Evolutionary conservation across 2,113 vertebrate species (phyloP), one percentile per base, ranked within the genome.

Genomic region (Mesocricetus auratus): DNA sequence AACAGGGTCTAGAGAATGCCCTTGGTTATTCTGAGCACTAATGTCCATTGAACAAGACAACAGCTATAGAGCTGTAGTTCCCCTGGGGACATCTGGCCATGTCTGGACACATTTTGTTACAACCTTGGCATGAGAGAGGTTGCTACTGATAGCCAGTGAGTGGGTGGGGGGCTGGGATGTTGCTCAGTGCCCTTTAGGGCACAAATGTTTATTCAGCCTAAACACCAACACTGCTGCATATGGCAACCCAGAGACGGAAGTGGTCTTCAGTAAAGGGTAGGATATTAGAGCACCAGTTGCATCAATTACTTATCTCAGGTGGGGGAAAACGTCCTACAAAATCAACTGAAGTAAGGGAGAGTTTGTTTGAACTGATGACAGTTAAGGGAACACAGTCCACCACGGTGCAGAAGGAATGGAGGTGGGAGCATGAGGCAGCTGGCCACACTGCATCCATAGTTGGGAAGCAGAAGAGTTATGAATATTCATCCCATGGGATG

Each of bases 91-190:
- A 29, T 42, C 26, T 24, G 42, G 42, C 71, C 24, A 15, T 12
- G 8, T 88, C 77, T 71, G 10, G 15, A 45, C 31, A n/a, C 39
- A 26, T 31, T 71, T 79, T 64, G 60, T 71, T 58, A 78, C 24
- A 75, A 50, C 42, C 11, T 75, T 2, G 2, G 13, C 15, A 2
- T 1, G 1, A 8, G 33, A 6, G 4, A 31, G 36, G 42, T n/a
- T 86, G 33, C 50, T 71, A 7, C 42, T 73, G 50, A 56, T 3
- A n/a, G 50, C 16, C 87, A 89, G 13, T n/a, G 10, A 47, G 53
- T 7, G 39, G 73, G 9, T 26, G 11, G 5, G 26, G 13, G 58
- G 56, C 62, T 56, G 26, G 19, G 58, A 7, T 85, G 7, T 26
- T 53, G 16, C 2, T 22, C 39, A 39, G 1, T 10, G 3, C 29